These are phyloP conservation scores for Osmerus mordax DNA, from an alignment of 2,113 vertebrate species.

Conservation along the genomic window DNA sequence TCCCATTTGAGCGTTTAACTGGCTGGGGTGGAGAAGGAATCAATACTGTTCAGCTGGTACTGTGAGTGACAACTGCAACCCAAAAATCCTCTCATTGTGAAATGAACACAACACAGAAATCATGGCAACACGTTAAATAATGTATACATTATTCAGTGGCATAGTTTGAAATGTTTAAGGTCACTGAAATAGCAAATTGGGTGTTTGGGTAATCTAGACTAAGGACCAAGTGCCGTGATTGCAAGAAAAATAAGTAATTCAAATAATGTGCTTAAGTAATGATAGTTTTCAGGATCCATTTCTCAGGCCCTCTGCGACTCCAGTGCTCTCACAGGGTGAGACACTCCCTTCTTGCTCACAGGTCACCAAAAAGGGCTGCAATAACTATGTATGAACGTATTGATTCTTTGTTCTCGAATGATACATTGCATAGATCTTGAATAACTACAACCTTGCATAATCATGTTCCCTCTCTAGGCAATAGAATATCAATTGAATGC, in stretches of 20 bases:
- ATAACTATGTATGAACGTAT: slow-evolving; percentile 26
- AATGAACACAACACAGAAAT: slow-evolving; percentile 19
- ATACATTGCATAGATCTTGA: slow-evolving; percentile 44
- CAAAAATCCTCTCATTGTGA: slow-evolving; percentile 11
- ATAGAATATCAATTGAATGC: slow-evolving; percentile 47
- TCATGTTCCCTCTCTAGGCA: slow-evolving; percentile 37
- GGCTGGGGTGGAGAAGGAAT: slow-evolving; percentile 14
- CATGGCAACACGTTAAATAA: slow-evolving; percentile 5
- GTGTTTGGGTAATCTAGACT: slow-evolving; percentile 20
- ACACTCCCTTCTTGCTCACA: not conserved
- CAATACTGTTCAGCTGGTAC: slow-evolving; percentile 23
- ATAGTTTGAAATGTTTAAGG: slow-evolving; percentile 19
- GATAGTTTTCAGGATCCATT: slow-evolving; percentile 21
- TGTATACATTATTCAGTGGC: slow-evolving; percentile 13
- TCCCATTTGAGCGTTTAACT: slow-evolving; percentile 14
- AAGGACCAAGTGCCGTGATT: slow-evolving; percentile 22
- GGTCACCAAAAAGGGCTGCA: not conserved
- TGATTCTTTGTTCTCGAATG: slow-evolving; percentile 31
- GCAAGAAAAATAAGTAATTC: slow-evolving; percentile 18
- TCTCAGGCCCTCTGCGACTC: not conserved
- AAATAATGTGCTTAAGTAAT: slow-evolving; percentile 20
- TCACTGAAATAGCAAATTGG: slow-evolving; percentile 27
- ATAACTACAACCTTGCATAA: slow-evolving; percentile 40
- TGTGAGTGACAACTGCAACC: slow-evolving; percentile 23
- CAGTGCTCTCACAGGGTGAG: not conserved